These are phyloP conservation scores for Oreohelix idahoensis DNA, from an alignment of 1,140 invertebrate genomes.

Conservation along the genomic window DNA sequence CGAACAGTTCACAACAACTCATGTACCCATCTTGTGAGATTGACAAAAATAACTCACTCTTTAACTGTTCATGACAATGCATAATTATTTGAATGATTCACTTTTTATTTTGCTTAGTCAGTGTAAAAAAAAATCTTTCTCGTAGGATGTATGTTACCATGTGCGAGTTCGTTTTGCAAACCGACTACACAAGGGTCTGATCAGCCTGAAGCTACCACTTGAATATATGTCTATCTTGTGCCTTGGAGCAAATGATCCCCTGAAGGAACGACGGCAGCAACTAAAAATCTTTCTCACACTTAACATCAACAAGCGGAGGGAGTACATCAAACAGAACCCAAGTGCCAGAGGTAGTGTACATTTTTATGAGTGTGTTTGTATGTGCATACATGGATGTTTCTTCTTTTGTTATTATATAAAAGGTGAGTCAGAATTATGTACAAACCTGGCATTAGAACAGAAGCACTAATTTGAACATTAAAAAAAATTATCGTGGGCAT, in stretches of 20 bases:
- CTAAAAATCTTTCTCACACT: slow-evolving; percentile 85
- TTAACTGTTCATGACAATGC: too few relatives aligned
- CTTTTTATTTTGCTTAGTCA: too few relatives aligned
- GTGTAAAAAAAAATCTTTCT: slow-evolving; percentile 40
- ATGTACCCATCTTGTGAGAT: too few relatives aligned
- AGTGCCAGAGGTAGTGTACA: slow-evolving; percentile 43
- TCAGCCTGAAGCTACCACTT: slow-evolving; percentile 81
- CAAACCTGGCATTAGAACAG: too few relatives aligned
- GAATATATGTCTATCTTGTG: slow-evolving; percentile 98
- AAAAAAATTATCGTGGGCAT: too few relatives aligned
- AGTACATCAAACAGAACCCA: slow-evolving; percentile 84
- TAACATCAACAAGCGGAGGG: slow-evolving; percentile 90
- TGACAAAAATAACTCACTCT: too few relatives aligned
- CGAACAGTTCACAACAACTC: too few relatives aligned
- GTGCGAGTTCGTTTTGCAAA: slow-evolving; percentile 90
- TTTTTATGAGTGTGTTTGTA: not conserved
- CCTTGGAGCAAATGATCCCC: slow-evolving; percentile 87
- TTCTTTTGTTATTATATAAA: slow-evolving; percentile 21
- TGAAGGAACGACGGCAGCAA: slow-evolving; percentile 81
- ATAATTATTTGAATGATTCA: too few relatives aligned
- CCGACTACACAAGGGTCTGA: slow-evolving; percentile 92
- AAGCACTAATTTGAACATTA: too few relatives aligned
- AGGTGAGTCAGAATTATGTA: slow-evolving; percentile 32
- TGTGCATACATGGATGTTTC: too few relatives aligned
- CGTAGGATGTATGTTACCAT: slow-evolving; percentile 88